Evolutionary conservation across 2,888 invertebrate genomes (phyloP).

Genomic region (Ophion obscuratus): DNA sequence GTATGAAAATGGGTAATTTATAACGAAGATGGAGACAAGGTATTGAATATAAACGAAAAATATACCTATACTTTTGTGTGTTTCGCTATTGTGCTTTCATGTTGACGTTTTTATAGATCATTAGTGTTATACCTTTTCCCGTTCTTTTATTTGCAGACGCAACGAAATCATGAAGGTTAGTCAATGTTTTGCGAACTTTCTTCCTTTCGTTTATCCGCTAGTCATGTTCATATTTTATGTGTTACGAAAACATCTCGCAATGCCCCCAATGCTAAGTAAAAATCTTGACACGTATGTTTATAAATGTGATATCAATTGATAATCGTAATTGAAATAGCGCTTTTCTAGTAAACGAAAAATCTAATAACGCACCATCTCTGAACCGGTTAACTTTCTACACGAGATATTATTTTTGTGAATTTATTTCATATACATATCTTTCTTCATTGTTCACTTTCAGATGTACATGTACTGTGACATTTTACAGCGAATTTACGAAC

Average conservation of each 20-base stretch:
- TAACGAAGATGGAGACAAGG: conserved; percentile 50
- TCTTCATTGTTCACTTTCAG: conserved; percentile 28
- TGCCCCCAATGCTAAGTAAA: conserved; percentile 69
- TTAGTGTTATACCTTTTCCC: conserved; percentile 32
- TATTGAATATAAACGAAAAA: conserved; percentile 54
- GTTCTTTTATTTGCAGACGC: conserved; percentile 60
- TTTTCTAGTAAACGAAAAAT: conserved; percentile 35
- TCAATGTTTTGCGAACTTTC: conserved; percentile 54
- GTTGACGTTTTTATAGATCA: conserved; percentile 53
- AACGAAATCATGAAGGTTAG: conserved; percentile 58
- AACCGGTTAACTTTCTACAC: conserved; percentile 62
- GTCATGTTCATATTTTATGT: conserved; percentile 57
- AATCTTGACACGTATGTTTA: conserved; percentile 61
- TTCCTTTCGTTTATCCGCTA: conserved; percentile 30
- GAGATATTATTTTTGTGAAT: conserved; percentile 63
- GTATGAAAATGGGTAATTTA: conserved; percentile 48
- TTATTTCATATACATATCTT: conserved; percentile 44
- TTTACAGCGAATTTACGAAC: conserved; percentile 57
- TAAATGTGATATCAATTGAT: not conserved
- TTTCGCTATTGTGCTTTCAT: conserved; percentile 49
- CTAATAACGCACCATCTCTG: conserved; percentile 61
- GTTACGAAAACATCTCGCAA: conserved; percentile 70
- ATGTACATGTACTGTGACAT: conserved; percentile 43
- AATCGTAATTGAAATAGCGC: conserved; percentile 40
- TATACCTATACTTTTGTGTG: conserved; percentile 27